Base-by-base conservation (phyloP, 2,113 vertebrate species). In the Pheucticus melanocephalus region DNA sequence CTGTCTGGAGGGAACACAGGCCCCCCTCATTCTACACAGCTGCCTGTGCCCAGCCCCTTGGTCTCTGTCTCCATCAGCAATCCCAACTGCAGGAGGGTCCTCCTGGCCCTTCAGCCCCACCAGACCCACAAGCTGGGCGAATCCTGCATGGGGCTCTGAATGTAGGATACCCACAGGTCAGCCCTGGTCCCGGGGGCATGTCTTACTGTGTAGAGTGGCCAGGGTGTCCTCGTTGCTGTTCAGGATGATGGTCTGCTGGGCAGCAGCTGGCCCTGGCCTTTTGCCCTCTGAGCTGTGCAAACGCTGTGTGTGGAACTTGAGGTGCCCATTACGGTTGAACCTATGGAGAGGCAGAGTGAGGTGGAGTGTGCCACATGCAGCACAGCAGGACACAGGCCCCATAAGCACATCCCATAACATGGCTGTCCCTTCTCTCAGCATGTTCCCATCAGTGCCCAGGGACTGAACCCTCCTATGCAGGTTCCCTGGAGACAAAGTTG, bases 291-390 rank as follows among this genome's bases (percentile, higher is more conserved):
- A 98, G 94, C 97, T 99, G 95, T 99, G 99, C 82, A 99, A 98
- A 72, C 99, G 98, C 95, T 99, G 99, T 97, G 98, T 99, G 97
- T 99, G 99, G 97, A 99, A 99, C 97, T 99, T 99, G 66, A 99
- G 98, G 94, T 99, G 99, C 20, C 99, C 99, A 0, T 99, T 99
- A 35, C 99, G 98, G 96, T 99, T 99, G 97, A 99, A 99, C 93
- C 99, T 99, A 88, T 0, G 65, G 19, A n/a, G 54, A 39, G 53
- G 25, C 5, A 69, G 27, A 37, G 40, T 0, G 3, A 37, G 24
- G 13, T 12, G 24, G 35, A 44, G 20, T 4, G n/a, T 72, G 33
- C 61, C 45, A 40, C 0, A 3, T 35, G 57, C 44, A n/a, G n/a
- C n/a, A n/a, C 53, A 44, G 61, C 56, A 45, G 23, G 25, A 42